phyloP scores from a whole-genome alignment of 2,113 vertebrate species.

The Psephotus haematonotus region DNA sequence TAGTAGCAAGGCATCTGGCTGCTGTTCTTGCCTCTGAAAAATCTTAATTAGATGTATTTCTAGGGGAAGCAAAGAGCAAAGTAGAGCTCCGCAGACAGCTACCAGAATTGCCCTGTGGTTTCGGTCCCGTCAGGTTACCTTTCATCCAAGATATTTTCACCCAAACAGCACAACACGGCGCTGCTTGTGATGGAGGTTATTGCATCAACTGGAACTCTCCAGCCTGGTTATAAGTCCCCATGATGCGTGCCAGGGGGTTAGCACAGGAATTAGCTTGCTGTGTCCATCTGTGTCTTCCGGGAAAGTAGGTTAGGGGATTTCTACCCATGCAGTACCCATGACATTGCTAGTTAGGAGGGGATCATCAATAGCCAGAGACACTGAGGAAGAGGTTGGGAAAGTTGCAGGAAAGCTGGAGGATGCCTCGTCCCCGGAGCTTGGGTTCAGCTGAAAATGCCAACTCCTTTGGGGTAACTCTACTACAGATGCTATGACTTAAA shows the following conservation, averaged over 20 bases:
- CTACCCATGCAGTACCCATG: neutral
- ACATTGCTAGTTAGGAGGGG: neutral
- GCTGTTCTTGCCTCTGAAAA: neutral
- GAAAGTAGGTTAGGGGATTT: neutral
- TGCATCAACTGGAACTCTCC: neutral
- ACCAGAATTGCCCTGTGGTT: neutral
- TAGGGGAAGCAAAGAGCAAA: neutral
- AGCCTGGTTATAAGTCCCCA: neutral
- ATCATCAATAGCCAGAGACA: neutral
- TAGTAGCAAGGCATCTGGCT: neutral
- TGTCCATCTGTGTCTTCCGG: neutral
- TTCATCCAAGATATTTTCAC: neutral
- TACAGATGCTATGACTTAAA: neutral
- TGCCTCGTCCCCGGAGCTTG: neutral
- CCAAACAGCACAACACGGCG: neutral
- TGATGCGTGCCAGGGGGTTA: neutral
- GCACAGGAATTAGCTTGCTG: neutral
- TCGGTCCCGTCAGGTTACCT: neutral
- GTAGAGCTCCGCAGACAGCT: neutral
- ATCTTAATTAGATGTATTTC: neutral
- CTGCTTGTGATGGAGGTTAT: rapidly evolving
- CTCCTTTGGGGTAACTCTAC: neutral
- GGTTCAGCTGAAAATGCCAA: neutral
- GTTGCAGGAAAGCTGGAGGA: neutral
- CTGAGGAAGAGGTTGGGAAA: neutral